Base-by-base conservation (phyloP, 2,888 invertebrate genomes). In the Synergus gifuensis region DNA sequence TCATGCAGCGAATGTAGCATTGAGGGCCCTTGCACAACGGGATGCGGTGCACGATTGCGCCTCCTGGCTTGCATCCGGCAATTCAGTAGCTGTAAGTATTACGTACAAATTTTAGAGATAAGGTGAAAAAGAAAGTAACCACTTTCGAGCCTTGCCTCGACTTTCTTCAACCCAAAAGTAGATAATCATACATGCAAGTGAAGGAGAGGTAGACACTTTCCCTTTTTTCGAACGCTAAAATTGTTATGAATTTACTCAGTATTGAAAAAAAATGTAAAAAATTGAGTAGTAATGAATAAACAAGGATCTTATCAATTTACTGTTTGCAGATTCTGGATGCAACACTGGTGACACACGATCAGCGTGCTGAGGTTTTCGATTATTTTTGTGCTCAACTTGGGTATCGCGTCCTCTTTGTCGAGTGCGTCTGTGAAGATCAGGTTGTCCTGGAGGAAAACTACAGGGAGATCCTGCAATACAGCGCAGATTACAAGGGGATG, bases 371-470 rank as follows among this genome's bases (percentile, higher is more conserved):
- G 89, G 94, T 98, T 78, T 94, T 95, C 90, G 95, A 96, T 81
- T 95, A 96, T 89, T 95, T 96, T 84, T 93, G 95, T 83, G 93
- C 94, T 9, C 94, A 96, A 84, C 94, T 96, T 93, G 96, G 96
- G 81, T 97, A 96, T 93, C 95, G 97, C 88, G 95, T 98, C 80
- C 95, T 98, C 90, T 98, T 98, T 93, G 95, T 98, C 84, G 98
- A 98, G 92, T 97, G 97, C 91, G 95, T 98, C 83, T 98, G 98
- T 93, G 96, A 98, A 87, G 97, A 98, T 89, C 94, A 94, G 1
- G 92, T 93, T 8, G 94, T 96, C 40, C 93, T 97, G 82, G 95
- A 96, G 86, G 94, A 94, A 44, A 96, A 96, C 90, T 96, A 96
- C 88, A 94, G 94, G 90, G 96, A 97, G 91, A 97, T 98, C 83